These are phyloP conservation scores for Recurvirostra avosetta DNA, from an alignment of 2,113 vertebrate species.

Conservation along the genomic window DNA sequence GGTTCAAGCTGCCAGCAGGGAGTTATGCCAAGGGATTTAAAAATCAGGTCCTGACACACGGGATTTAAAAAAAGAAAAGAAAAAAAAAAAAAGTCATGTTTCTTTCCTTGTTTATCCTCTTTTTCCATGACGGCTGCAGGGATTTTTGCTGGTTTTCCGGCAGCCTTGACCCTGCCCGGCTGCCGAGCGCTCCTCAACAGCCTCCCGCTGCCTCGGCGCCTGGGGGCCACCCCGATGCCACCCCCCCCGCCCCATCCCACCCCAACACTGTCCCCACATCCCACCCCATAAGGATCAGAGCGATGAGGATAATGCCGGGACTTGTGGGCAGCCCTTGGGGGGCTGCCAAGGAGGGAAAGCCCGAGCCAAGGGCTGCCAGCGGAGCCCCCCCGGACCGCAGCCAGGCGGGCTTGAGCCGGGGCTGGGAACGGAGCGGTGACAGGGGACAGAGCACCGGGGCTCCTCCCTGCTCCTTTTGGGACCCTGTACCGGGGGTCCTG, in stretches of 20 bases:
- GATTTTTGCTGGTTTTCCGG: background rate
- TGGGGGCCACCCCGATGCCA: too few relatives aligned
- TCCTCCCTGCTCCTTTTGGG: background rate
- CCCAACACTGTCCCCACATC: background rate
- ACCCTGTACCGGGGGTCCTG: background rate
- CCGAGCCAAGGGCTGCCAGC: background rate
- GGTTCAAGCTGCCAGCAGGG: background rate
- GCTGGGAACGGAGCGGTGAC: accelerated
- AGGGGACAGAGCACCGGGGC: background rate
- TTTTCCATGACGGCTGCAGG: constrained; percentile 46
- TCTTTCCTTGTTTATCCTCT: constrained; percentile 51
- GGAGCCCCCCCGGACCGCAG: background rate
- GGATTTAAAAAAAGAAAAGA: background rate
- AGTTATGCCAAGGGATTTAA: background rate
- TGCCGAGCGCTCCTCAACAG: background rate
- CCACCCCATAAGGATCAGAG: background rate
- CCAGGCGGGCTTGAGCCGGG: too few relatives aligned
- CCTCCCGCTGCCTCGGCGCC: background rate
- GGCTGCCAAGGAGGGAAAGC: background rate
- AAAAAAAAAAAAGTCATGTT: background rate
- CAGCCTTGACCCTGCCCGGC: background rate
- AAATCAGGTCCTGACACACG: background rate
- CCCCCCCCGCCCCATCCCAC: background rate
- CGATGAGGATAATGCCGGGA: accelerated
- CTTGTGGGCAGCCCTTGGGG: background rate